These are phyloP conservation scores for Bathynomus jamesi DNA, from an alignment of 1,140 invertebrate genomes.

Conservation along the genomic window DNA sequence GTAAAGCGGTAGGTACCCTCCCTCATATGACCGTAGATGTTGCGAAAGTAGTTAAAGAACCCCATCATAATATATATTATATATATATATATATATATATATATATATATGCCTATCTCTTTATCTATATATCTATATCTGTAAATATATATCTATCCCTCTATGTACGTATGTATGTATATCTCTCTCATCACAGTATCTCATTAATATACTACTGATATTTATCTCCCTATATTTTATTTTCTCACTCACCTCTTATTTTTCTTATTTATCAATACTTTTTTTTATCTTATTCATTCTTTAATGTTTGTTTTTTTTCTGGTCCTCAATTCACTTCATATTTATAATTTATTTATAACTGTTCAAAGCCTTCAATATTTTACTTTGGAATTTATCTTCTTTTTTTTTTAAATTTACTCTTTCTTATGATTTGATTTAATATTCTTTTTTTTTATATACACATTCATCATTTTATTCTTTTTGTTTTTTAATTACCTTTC, in stretches of 20 bases:
- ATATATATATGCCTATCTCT: neutral
- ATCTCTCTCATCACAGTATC: neutral
- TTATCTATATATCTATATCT: neutral
- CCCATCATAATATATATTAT: neutral
- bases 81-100: neutral
- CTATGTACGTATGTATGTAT: neutral
- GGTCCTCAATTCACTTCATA: no score
- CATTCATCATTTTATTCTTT: neutral
- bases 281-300: neutral
- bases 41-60: no score
- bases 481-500: no score
- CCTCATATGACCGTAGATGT: no score
- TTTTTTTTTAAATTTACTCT: neutral
- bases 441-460: neutral
- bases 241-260: neutral
- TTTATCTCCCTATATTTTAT: neutral
- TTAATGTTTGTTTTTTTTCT: neutral
- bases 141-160: neutral
- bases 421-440: neutral
- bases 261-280: neutral
- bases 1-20: no score
- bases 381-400: neutral
- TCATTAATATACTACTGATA: no score
- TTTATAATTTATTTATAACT: no score
- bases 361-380: no score